phyloP scores from a whole-genome alignment of 2,888 invertebrate species.

The Leuctra nigra region DNA sequence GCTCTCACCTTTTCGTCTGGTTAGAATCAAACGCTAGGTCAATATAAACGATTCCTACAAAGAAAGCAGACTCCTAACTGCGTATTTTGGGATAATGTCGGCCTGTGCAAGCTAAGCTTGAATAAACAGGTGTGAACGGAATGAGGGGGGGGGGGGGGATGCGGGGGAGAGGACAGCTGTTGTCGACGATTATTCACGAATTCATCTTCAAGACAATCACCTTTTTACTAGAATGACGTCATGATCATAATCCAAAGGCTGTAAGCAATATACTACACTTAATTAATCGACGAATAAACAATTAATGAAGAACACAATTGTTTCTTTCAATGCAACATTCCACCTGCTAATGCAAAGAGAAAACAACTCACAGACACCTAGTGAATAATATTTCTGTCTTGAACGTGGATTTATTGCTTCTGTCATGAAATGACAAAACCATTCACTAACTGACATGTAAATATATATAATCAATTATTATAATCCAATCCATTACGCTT shows the following conservation, averaged over 20 bases:
- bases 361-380: not conserved
- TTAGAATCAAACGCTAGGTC: slow-evolving; percentile 9
- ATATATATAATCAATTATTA: too few relatives aligned
- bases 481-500: too few relatives aligned
- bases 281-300: too few relatives aligned
- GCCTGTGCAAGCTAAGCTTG: slow-evolving; percentile 22
- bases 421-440: slow-evolving; percentile 6
- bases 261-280: too few relatives aligned
- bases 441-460: slow-evolving; percentile 10
- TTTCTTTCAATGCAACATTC: slow-evolving; percentile 13
- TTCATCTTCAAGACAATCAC: slow-evolving; percentile 23
- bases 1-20: slow-evolving; percentile 1
- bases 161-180: slow-evolving; percentile 25
- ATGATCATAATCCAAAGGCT: not conserved
- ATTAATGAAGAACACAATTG: too few relatives aligned
- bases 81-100: slow-evolving; percentile 22
- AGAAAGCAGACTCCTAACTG: slow-evolving; percentile 17
- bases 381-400: not conserved
- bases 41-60: slow-evolving; percentile 11
- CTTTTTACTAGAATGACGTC: slow-evolving; percentile 15
- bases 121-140: slow-evolving; percentile 25
- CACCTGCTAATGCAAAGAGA: not conserved
- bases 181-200: slow-evolving; percentile 19
- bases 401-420: not conserved
- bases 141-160: slow-evolving; percentile 22